These are phyloP conservation scores for Temnothorax nylanderi DNA, from an alignment of 1,140 invertebrate genomes.

Conservation along the genomic window DNA sequence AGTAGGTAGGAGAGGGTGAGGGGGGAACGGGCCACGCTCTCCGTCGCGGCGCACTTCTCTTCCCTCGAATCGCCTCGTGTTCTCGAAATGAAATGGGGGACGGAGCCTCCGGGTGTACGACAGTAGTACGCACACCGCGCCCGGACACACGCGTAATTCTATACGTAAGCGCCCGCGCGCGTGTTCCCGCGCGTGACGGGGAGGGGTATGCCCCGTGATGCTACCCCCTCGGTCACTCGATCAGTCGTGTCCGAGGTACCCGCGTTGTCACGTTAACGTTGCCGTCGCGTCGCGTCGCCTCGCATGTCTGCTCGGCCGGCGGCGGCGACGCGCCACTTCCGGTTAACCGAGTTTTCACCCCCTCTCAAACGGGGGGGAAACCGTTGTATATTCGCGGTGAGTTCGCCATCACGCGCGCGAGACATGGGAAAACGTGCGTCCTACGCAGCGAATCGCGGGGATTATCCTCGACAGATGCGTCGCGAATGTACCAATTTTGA, in stretches of 20 bases:
- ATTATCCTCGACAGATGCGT: not conserved
- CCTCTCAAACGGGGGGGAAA: not conserved
- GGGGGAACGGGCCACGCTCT: conserved; percentile 32
- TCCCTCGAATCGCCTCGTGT: conserved; percentile 64
- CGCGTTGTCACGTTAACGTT: conserved; percentile 62
- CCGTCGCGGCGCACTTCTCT: conserved; percentile 64
- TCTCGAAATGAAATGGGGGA: conserved; percentile 62
- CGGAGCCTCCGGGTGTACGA: conserved; percentile 69
- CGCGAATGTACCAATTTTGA: not conserved
- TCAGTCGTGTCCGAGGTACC: conserved; percentile 84
- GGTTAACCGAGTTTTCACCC: conserved; percentile 46
- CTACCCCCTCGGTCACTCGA: conserved; percentile 85
- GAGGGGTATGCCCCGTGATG: conserved; percentile 84
- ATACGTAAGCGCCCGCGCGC: conserved; percentile 74
- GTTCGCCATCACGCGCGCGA: not conserved
- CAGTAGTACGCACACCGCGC: conserved; percentile 76
- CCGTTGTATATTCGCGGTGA: not conserved
- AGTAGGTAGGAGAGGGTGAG: conserved; percentile 21
- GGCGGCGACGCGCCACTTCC: conserved; percentile 43
- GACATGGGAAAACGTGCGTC: not conserved
- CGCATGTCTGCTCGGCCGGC: not conserved
- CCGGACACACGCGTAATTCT: conserved; percentile 80
- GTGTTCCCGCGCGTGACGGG: conserved; percentile 68
- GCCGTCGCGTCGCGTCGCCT: not conserved
- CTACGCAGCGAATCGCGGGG: not conserved